These are phyloP conservation scores for Drosophila pullipes DNA, from an alignment of 2,888 invertebrate genomes.

Conservation along the genomic window DNA sequence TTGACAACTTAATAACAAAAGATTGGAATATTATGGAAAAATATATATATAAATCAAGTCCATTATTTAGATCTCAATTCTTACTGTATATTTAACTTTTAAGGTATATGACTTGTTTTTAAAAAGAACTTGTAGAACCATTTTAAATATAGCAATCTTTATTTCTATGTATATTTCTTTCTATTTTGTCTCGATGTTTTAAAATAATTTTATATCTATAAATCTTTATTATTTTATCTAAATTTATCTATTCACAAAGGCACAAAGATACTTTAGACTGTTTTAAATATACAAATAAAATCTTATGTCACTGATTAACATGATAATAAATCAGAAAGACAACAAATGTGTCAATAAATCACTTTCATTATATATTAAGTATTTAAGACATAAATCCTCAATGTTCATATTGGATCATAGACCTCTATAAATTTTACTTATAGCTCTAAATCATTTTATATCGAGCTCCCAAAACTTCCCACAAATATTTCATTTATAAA, in stretches of 20 bases:
- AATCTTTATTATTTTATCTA: not conserved
- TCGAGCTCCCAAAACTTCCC: not conserved
- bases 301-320: not conserved
- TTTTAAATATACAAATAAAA: not conserved
- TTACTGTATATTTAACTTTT: not conserved
- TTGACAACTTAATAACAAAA: not conserved
- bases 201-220: not conserved
- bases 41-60: not conserved
- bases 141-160: fast-evolving
- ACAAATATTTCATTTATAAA: not conserved
- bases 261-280: not conserved
- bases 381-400: not conserved
- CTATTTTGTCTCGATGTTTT: not conserved
- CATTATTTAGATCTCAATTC: not conserved
- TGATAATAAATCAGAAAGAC: not conserved
- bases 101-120: not conserved
- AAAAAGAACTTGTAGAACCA: not conserved
- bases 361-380: not conserved
- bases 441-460: not conserved
- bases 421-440: not conserved
- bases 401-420: not conserved
- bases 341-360: not conserved
- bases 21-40: not conserved
- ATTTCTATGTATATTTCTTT: not conserved
- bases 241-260: not conserved